Base-by-base conservation (phyloP, 2,797 vertebrate species). In the Artibeus lituratus region DNA sequence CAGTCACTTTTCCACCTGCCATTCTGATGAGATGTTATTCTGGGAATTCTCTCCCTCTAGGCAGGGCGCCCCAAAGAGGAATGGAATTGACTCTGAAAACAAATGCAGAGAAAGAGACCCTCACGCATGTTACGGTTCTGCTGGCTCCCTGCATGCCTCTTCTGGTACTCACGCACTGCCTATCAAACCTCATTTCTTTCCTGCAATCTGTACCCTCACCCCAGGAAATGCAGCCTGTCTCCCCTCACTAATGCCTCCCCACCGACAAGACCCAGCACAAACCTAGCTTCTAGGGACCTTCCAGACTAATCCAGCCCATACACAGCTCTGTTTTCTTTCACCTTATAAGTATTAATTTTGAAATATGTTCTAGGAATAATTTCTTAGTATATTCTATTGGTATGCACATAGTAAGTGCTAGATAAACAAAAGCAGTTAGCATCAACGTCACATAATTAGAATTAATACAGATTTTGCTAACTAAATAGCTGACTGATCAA, bases 361-460 rank as follows among this genome's bases (percentile, higher is more conserved):
- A 92, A 92, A n/a, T 53, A 74, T 21, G 3, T 59, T 39, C 47
- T 90, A 10, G 57, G n/a, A 72, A 26, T 89, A 49, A 44, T 73
- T 81, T 87, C 78, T 95, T 76, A 72, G 3, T 39, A 65, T 47
- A 69, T 8, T 82, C 32, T 83, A 22, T 77, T 77, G 42, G 18
- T 12, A 49, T 72, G 57, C 24, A 87, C 32, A 87, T 18, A 89
- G 21, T 47, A 82, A 92, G 1, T 44, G n/a, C 37, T 87, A 90
- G 24, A 82, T 85, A 94, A 95, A 90, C 16, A 67, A 80, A 35
- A 85, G 29, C 35, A 81, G 76, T 94, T 82, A 94, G 90, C 35
- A 82, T 84, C 32, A 44, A 89, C 3, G 26, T 62, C 73, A 51
- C 32, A 18, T 65, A 70, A 12, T 65, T 76, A 57, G 22, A 83